Percentiles rank a stretch among this genome's conserved stretches.
These are phyloP conservation scores for Cryptoblepharus egeriae DNA, from an alignment of 2,797 vertebrate genomes.

Conservation along the genomic window DNA sequence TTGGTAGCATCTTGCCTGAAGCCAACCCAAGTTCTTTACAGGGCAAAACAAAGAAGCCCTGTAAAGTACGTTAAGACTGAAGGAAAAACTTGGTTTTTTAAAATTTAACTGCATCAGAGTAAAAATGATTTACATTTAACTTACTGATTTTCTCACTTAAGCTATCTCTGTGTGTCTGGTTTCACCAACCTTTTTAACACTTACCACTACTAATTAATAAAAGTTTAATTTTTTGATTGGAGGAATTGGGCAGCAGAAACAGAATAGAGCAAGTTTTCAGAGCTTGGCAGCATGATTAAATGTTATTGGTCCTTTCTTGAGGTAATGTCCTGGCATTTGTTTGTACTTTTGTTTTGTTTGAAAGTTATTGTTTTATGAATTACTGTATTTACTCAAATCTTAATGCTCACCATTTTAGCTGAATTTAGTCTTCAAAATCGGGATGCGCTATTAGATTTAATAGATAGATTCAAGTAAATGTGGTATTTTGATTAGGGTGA, in stretches of 20 bases:
- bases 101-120: background rate
- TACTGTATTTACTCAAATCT: no score
- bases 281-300: background rate
- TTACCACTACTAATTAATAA: slow-evolving; percentile 1
- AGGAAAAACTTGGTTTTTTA: no score
- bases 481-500: no score
- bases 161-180: background rate
- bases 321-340: background rate
- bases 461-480: no score
- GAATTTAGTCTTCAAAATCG: no score
- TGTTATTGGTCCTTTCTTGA: background rate
- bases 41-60: background rate
- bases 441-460: no score
- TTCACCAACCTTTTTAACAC: background rate
- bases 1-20: background rate
- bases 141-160: background rate
- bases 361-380: background rate
- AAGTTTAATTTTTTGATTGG: slow-evolving; percentile 24
- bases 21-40: background rate
- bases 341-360: background rate
- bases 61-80: background rate
- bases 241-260: no score
- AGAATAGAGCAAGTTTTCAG: slow-evolving; percentile 12
- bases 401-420: no score
- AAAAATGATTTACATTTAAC: background rate